phyloP scores from a whole-genome alignment of 37 sponge, comb jelly and placozoan genomes.

The Diacarnus erythraeanus region DNA sequence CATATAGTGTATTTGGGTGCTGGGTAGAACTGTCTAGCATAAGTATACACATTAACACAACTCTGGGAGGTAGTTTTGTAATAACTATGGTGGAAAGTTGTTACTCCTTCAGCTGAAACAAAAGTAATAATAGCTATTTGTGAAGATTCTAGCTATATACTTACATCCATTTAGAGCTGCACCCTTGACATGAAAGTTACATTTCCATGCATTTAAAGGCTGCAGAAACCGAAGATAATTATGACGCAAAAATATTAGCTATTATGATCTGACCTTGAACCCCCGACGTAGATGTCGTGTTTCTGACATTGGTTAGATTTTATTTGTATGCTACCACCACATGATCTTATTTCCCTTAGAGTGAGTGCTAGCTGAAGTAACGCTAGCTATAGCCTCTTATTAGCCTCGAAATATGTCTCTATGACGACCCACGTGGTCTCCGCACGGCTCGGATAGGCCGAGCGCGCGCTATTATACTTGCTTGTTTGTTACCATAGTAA shows the following conservation, averaged over 20 bases:
- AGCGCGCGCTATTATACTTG: too few relatives aligned
- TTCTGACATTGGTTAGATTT: too few relatives aligned
- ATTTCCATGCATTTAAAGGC: constrained; percentile 1
- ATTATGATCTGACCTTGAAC: constrained; percentile 3
- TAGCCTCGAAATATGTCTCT: not conserved
- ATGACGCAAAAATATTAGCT: not conserved
- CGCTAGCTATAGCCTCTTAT: too few relatives aligned
- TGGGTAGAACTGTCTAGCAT: too few relatives aligned
- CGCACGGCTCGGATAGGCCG: too few relatives aligned
- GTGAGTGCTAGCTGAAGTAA: too few relatives aligned
- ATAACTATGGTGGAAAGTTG: not conserved
- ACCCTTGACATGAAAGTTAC: constrained; percentile 20
- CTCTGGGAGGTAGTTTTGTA: constrained; percentile 12
- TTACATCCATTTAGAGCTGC: constrained; percentile 19
- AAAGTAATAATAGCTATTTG: too few relatives aligned
- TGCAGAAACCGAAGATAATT: not conserved
- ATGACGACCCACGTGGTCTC: not conserved
- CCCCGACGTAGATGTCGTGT: not conserved
- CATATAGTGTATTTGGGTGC: constrained; percentile 24
- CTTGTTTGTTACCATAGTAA: constrained; percentile 12
- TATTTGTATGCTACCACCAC: too few relatives aligned
- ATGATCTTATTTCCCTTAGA: too few relatives aligned
- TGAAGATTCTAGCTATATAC: too few relatives aligned
- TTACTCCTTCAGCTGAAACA: constrained; percentile 35
- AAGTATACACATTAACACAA: not conserved